phyloP scores from a whole-genome alignment of 2,113 vertebrate genomes.

The Psephotus haematonotus region DNA sequence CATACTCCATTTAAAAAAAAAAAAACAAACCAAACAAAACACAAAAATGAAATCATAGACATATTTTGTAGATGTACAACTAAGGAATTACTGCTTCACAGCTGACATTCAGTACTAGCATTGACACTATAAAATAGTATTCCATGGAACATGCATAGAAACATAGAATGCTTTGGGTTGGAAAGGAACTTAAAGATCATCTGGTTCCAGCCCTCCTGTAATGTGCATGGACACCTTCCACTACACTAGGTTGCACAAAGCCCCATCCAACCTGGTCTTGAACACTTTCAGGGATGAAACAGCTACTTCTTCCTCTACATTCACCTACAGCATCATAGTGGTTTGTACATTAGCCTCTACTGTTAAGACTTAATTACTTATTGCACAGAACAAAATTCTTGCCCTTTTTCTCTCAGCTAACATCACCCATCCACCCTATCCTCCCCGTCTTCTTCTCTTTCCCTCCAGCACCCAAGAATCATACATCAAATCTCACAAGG shows the following conservation, averaged over 20 bases:
- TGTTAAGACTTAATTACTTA: background rate
- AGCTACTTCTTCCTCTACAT: background rate
- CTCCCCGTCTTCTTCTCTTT: background rate
- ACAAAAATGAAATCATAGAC: background rate
- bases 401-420: background rate
- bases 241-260: too few relatives aligned
- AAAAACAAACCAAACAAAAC: too few relatives aligned
- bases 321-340: background rate
- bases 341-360: background rate
- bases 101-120: background rate
- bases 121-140: background rate
- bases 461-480: background rate
- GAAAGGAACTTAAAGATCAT: too few relatives aligned
- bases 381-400: background rate
- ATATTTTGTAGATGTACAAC: background rate
- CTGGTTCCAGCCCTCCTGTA: too few relatives aligned
- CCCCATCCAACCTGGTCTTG: too few relatives aligned
- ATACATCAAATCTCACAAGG: background rate
- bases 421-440: accelerated
- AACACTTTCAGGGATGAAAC: too few relatives aligned
- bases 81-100: background rate
- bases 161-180: too few relatives aligned
- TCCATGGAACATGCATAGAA: background rate
- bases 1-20: background rate
- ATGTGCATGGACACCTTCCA: too few relatives aligned